Base-by-base conservation (phyloP, 2,113 vertebrate genomes). In the Callospermophilus lateralis region DNA sequence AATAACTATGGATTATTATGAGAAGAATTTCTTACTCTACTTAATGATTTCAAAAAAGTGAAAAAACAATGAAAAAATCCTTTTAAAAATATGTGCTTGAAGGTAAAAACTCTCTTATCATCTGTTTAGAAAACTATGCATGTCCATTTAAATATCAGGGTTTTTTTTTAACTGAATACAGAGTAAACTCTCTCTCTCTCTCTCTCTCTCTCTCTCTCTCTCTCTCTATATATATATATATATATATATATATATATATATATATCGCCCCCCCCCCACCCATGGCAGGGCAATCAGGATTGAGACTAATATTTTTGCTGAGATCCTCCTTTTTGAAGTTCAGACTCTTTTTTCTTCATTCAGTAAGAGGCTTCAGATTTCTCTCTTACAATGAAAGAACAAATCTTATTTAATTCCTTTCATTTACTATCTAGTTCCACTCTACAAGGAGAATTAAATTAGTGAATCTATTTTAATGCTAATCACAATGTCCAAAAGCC, bases 31-130 rank as follows among this genome's bases (percentile, higher is more conserved):
- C 37, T 22, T 53, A 37, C 9, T 96, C 19, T 45, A 67, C 42
- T 67, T 45, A 89, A 58, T 83, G 28, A 39, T 76, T 96, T 96
- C 5, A 32, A 78, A 94, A 91, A 76, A 58, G 55, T 30, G 90
- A 63, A 80, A 94, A 84, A 78, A 90, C 28, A 88, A 8, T 67
- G 78, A 84, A 80, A 93, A 2, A 63, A 63, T 28, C 9, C 65
- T 72, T 92, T 73, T 45, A 55, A 90, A 96, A 92, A 73, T 72
- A 76, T 55, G 73, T n/a, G 10, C 20, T 78, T 89, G 15, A 84
- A 24, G 1, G 19, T 73, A 81, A 95, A 87, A 88, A 48, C 32
- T 90, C 28, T 28, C 37, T 67, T 80, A 58, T 65, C 34, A 37
- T 67, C 77, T 74, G 30, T 84, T 80, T 78, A 80, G 78, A 63